These are phyloP conservation scores for Carollia perspicillata DNA, from an alignment of 2,113 vertebrate species.

Conservation along the genomic window DNA sequence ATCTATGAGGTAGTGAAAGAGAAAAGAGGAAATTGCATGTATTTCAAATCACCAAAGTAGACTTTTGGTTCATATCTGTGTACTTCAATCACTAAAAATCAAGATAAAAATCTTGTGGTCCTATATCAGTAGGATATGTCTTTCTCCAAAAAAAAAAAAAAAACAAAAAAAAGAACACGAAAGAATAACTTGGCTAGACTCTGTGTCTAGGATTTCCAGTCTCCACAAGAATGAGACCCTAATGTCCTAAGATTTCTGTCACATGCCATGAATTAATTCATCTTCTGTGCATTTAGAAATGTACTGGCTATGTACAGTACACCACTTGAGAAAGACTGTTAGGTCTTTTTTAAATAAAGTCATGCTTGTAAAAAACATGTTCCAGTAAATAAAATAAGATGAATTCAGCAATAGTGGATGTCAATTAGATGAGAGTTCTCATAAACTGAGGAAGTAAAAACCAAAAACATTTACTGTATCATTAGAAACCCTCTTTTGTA, in stretches of 20 bases:
- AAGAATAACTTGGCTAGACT: not conserved
- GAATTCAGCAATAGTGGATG: not conserved
- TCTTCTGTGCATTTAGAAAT: not conserved
- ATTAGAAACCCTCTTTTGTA: not conserved
- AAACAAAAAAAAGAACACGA: not conserved
- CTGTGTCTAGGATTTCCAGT: not conserved
- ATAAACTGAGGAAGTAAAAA: not conserved
- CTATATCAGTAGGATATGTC: not conserved
- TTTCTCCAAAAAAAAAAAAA: not conserved
- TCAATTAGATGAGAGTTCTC: not conserved
- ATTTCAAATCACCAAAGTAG: slow-evolving; percentile 15
- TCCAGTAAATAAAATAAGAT: slow-evolving; percentile 28
- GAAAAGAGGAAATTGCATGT: not conserved
- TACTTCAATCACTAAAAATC: not conserved
- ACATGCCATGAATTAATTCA: not conserved
- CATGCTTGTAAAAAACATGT: not conserved
- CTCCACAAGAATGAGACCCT: not conserved
- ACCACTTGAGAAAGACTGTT: not conserved
- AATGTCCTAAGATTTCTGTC: not conserved
- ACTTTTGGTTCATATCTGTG: not conserved
- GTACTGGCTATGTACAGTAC: not conserved
- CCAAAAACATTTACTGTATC: not conserved
- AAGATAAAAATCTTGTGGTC: not conserved
- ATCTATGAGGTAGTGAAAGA: not conserved
- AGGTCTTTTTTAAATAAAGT: not conserved